These are phyloP conservation scores for Chloroceryle inda DNA, from an alignment of 2,797 vertebrate genomes.

Conservation along the genomic window DNA sequence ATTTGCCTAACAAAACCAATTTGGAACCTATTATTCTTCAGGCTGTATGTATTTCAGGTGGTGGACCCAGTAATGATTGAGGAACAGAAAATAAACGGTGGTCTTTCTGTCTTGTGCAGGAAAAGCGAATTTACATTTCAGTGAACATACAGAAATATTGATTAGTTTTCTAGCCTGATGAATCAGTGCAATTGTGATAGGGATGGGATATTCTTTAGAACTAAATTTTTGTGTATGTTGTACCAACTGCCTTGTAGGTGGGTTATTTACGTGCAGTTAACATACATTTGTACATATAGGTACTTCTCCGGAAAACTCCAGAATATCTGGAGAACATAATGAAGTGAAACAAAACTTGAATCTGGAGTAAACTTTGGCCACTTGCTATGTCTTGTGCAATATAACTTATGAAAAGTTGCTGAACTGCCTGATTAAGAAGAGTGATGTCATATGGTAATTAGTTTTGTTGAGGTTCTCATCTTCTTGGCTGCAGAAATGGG, in stretches of 20 bases:
- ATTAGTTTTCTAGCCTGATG: neutral
- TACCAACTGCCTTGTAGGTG: neutral
- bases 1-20: neutral
- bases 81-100: neutral
- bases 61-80: neutral
- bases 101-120: neutral
- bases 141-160: neutral
- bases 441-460: neutral
- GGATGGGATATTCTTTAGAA: neutral
- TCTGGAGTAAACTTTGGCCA: neutral
- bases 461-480: neutral
- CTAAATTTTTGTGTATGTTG: neutral
- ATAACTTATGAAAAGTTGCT: neutral
- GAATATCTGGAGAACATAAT: neutral
- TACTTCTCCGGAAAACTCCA: neutral
- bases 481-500: neutral
- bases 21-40: neutral
- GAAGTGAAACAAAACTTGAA: neutral
- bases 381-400: neutral
- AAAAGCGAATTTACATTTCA: neutral
- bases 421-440: neutral
- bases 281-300: neutral
- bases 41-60: neutral
- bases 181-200: neutral
- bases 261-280: neutral